Evolutionary conservation across 2,113 vertebrate species (phyloP), one percentile per base, ranked within the genome.

Genomic region (Deroptyus accipitrinus): DNA sequence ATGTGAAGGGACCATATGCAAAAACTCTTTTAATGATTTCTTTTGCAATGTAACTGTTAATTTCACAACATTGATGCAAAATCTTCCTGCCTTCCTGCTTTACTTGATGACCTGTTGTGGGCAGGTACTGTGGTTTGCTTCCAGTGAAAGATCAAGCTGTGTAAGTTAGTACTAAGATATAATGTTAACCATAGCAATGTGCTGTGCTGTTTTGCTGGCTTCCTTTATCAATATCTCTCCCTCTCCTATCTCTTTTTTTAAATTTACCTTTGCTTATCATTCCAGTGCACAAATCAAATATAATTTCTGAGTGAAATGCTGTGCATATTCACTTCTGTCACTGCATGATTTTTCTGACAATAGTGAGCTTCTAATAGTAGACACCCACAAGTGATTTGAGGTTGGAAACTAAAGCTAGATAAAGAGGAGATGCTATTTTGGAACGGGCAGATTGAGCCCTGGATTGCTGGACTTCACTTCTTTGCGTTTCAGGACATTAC

Each of bases 401-500:
- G n/a, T 57, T 84, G 41, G 66, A 89, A 87, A 57, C 7, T 85
- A 79, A 48, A 91, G 19, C 23, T 51, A 33, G 84, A 5, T 55
- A 35, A 64, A 42, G n/a, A 48, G 5, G 30, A 84, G 59, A 35
- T 25, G 11, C 80, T 9, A 64, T 42, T 57, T 41, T 73, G 23
- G 23, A 70, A 23, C 18, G 67, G 41, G 5, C 18, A 83, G 30
- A 37, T 69, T 0, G 0, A 48, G 49, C 20, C 8, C 6, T 88
- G 49, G 17, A 22, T 70, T 81, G 30, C 55, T 76, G 68, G 13
- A 31, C 12, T 80, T 70, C 8, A 4, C 14, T 44, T 69, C 12
- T 67, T 77, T 97, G 39, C 96, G 39, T 94, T 96, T 92, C 95
- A 99, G 99, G 93, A 98, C 93, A 74, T 97, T 98, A 17, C 99